Percentiles rank a stretch among this genome's conserved stretches.
Evolutionary conservation across 2,888 invertebrate genomes (phyloP).

Genomic region (Hesperia comma): DNA sequence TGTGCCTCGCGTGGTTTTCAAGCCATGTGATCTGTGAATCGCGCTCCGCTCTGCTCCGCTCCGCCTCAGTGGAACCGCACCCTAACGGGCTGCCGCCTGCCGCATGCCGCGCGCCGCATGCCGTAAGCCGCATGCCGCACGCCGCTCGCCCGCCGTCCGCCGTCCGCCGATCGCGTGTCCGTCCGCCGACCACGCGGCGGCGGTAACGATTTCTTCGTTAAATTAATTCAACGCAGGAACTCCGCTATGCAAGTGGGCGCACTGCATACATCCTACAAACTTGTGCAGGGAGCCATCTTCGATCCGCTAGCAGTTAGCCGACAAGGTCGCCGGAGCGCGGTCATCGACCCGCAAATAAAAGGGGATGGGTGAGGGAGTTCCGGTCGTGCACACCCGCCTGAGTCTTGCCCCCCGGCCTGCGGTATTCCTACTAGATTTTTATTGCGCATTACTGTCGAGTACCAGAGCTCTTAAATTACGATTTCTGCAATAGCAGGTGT

Average conservation of each 20-base stretch:
- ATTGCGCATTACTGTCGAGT: conserved; percentile 53
- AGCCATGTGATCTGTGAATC: too few relatives aligned
- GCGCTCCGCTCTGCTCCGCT: too few relatives aligned
- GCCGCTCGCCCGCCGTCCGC: conserved; percentile 46
- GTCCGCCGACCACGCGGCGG: conserved; percentile 44
- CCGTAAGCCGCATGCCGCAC: conserved; percentile 45
- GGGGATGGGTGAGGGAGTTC: conserved; percentile 38
- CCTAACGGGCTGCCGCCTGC: conserved; percentile 57
- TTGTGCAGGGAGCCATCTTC: conserved; percentile 42
- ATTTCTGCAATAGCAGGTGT: conserved; percentile 41
- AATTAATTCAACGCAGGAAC: conserved; percentile 37
- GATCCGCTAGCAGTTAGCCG: conserved; percentile 41
- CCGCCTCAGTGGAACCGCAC: too few relatives aligned
- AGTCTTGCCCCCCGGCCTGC: conserved; percentile 46
- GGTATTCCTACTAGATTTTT: conserved; percentile 54
- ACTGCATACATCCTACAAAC: not conserved
- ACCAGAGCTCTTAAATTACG: conserved; percentile 42
- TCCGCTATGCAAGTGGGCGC: not conserved
- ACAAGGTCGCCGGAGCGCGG: conserved; percentile 60
- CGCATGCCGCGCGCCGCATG: conserved; percentile 4
- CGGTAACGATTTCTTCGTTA: conserved; percentile 48
- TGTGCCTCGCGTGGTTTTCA: too few relatives aligned
- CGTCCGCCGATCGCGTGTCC: not conserved
- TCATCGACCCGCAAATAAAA: conserved; percentile 66
- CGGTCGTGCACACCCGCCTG: conserved; percentile 33